Evolutionary conservation across 1,140 invertebrate genomes (phyloP), one percentile per base, ranked within the genome.

Genomic region (Tetragonula clypearis): DNA sequence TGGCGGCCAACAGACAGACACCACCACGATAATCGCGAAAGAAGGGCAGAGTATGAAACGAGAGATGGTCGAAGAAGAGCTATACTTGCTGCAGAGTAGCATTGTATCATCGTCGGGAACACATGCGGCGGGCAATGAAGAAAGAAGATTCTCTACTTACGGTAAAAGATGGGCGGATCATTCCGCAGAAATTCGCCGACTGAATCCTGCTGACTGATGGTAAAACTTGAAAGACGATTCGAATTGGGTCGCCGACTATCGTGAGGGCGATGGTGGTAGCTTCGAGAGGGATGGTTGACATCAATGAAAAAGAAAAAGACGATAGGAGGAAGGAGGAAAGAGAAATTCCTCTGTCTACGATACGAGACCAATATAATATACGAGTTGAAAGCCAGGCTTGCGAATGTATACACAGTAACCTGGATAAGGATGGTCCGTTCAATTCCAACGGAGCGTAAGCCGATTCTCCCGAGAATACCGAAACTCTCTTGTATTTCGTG

Each of bases 221-320:
- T 82, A 82, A 89, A 90, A 88, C 88, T 89, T 87, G 82, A 86
- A 91, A 91, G 86, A 77, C 86, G 84, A 53, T 73, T 75, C 79
- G 87, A 92, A 91, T 92, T 91, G 87, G 86, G 91, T 92, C 91
- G 82, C 77, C 66, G 77, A 79, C 55, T 76, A 80, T 49, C 21
- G 17, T n/a, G 80, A 80, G 68, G 60, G 35, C 82, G 79, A 72
- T 80, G 78, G 77, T 66, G 72, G 79, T 79, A n/a, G 71, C 53
- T 68, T 83, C 66, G 49, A 84, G 23, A n/a, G 82, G 80, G 73
- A 82, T 78, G 65, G 58, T 72, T 87, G 23, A 55, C 55, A 19
- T 68, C 23, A 49, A 49, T 60, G n/a, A 26, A 17, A 80, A 58
- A 65, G 60, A 55, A 23, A 76, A 41, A 80, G 21, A n/a, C 80